Percentiles rank a stretch among this genome's conserved stretches.
phyloP scores from a whole-genome alignment of 2,113 vertebrate species.

The Okapia johnstoni region DNA sequence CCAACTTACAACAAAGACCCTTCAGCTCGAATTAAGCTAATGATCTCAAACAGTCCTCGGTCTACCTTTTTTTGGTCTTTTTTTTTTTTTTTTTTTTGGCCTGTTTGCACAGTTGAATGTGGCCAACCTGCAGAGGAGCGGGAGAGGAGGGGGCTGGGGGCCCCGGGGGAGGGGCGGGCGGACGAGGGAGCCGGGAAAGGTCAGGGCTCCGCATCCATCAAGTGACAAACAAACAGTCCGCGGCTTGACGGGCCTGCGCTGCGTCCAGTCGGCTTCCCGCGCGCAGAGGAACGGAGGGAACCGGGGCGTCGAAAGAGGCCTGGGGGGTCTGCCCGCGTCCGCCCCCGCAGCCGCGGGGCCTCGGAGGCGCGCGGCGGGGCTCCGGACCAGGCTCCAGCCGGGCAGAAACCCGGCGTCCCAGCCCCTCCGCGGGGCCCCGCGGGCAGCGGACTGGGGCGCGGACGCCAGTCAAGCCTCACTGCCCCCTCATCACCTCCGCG shows the following conservation, averaged over 20 bases:
- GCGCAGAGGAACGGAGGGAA: slow-evolving; percentile 71
- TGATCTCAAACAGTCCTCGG: slow-evolving; percentile 84
- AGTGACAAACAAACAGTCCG: slow-evolving; percentile 81
- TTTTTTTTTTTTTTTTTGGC: neutral
- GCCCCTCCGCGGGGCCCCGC: slow-evolving; percentile 87
- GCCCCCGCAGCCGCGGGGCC: slow-evolving; percentile 75
- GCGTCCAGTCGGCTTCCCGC: slow-evolving; percentile 74
- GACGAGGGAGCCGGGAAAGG: slow-evolving; percentile 70
- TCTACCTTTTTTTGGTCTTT: slow-evolving; percentile 79
- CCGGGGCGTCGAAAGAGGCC: slow-evolving; percentile 73
- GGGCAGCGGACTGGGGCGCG: slow-evolving; percentile 82
- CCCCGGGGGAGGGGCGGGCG: neutral
- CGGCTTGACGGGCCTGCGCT: slow-evolving; percentile 72
- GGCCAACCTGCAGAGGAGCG: slow-evolving; percentile 56
- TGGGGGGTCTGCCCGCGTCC: slow-evolving; percentile 71
- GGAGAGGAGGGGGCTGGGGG: neutral
- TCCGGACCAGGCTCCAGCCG: slow-evolving; percentile 80
- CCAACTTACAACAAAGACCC: slow-evolving; percentile 87
- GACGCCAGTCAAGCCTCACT: slow-evolving; percentile 94
- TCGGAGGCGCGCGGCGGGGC: slow-evolving; percentile 74
- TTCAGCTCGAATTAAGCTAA: slow-evolving; percentile 91
- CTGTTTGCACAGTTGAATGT: slow-evolving; percentile 78
- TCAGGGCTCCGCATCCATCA: slow-evolving; percentile 79
- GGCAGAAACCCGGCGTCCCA: slow-evolving; percentile 83
- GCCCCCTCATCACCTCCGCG: slow-evolving; percentile 94